Evolutionary conservation across 2,888 invertebrate genomes (phyloP), one percentile per base, ranked within the genome.

Genomic region (Tholera decimalis): DNA sequence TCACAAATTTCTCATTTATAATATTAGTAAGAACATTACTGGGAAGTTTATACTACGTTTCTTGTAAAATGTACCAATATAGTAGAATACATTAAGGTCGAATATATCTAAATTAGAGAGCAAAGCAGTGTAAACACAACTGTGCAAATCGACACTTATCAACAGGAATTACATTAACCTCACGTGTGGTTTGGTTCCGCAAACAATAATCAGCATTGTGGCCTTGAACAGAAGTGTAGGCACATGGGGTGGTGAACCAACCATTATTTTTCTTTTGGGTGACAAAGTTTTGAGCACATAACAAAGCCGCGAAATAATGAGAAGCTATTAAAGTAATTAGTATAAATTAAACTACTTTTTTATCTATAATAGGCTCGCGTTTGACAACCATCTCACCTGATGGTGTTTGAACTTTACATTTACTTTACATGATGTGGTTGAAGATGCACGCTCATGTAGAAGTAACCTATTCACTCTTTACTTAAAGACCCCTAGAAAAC

Each of bases 81-180:
- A 15, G 37, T 13, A 37, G n/a, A 6, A 37, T 1, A 44, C 0
- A 44, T 24, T 1, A 7, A 35, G 2, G 15, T n/a, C 7, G 0
- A 3, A 7, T 44, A 44, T 6, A 15, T 9, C 8, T 22, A 44
- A 18, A 33, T 35, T 26, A 4, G 33, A 18, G 13, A 56, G 15
- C 37, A 46, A 33, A 18, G 15, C 26, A 22, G 11, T 35, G 2
- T 55, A 28, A 35, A 49, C 35, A 30, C 26, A 24, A 28, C 22
- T 9, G 6, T 35, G 26, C 22, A 20, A 57, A 57, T 49, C 20
- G 20, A 50, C 47, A 68, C 20, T 30, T 69, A 49, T 37, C 28
- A 37, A 37, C 49, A 69, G 41, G 39, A 68, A 57, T 43, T 43
- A 44, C n/a, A 15, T 41, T 33, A 22, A 67, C 22, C 47, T 35